Conservation (phyloP, 2,797 vertebrate genomes). For the Hylomyscus alleni region DNA sequence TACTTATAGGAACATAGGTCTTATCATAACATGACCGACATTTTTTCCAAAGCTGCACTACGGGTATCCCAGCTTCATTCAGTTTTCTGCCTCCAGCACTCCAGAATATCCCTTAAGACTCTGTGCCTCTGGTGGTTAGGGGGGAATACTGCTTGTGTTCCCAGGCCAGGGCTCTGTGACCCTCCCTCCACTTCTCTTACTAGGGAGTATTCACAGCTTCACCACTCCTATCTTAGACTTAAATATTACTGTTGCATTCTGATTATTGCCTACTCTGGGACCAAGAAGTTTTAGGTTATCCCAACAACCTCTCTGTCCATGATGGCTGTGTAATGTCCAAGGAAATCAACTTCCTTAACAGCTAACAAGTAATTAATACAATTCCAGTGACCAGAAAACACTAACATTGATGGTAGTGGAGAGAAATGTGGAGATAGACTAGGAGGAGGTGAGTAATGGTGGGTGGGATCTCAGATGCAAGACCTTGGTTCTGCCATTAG, state of each 20-base stretch:
- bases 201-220: neutral
- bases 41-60: neutral
- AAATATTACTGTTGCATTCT: neutral
- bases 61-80: neutral
- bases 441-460: neutral
- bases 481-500: neutral
- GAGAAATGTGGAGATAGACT: neutral
- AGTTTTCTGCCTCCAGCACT: neutral
- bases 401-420: neutral
- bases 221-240: neutral
- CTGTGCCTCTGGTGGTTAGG: neutral
- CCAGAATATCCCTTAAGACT: neutral
- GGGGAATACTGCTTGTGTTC: neutral
- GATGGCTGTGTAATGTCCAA: neutral
- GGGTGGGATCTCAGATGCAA: neutral
- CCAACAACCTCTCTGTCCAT: too few relatives aligned
- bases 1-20: too few relatives aligned
- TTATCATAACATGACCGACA: neutral
- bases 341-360: neutral
- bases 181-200: neutral
- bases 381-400: neutral
- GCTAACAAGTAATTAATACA: conserved; percentile 33
- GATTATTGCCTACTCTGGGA: neutral
- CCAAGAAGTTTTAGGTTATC: neutral
- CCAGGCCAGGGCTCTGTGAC: neutral